A percentile compares a stretch with the other conserved stretches of the same genome.
Evolutionary conservation across 2,113 vertebrate genomes (phyloP).

Genomic region (Aspiorhynchus laticeps): DNA sequence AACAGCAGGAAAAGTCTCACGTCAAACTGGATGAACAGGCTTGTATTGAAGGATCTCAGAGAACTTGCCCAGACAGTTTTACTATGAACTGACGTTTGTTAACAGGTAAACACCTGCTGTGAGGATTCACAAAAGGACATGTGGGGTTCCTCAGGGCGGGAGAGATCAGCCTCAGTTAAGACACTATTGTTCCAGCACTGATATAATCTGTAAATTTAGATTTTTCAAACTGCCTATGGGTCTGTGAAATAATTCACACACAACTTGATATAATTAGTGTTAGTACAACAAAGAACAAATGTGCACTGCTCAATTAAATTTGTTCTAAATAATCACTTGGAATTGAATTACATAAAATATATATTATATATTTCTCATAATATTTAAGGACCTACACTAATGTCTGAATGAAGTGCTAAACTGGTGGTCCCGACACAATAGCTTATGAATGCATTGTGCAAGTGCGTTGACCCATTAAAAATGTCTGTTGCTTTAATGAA

Average conservation of each 20-base stretch:
- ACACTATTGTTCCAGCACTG: conserved; percentile 10
- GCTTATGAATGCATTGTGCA: conserved; percentile 58
- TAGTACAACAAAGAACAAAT: too few relatives aligned
- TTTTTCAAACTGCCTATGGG: neutral
- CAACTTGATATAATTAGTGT: too few relatives aligned
- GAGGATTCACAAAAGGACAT: conserved; percentile 38
- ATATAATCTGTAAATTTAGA: neutral
- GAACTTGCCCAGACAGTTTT: conserved; percentile 45
- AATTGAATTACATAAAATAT: neutral
- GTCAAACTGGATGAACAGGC: conserved; percentile 44
- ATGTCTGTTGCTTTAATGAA: conserved; percentile 68
- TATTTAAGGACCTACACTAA: conserved; percentile 6
- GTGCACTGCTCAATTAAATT: too few relatives aligned
- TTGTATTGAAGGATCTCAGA: conserved; percentile 10
- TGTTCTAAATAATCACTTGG: neutral
- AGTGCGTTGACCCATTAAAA: conserved; percentile 58
- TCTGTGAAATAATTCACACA: neutral
- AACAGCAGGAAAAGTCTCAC: neutral
- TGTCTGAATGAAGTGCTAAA: conserved; percentile 53
- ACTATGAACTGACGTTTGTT: neutral
- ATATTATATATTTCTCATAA: neutral
- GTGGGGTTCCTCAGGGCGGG: conserved; percentile 27
- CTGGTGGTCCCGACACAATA: conserved; percentile 49
- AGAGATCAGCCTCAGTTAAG: neutral
- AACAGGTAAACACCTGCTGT: conserved; percentile 45